A percentile compares a stretch with the other conserved stretches of the same genome.
These are phyloP conservation scores for Leptodactylus fallax DNA, from an alignment of 2,797 vertebrate genomes.

Conservation along the genomic window DNA sequence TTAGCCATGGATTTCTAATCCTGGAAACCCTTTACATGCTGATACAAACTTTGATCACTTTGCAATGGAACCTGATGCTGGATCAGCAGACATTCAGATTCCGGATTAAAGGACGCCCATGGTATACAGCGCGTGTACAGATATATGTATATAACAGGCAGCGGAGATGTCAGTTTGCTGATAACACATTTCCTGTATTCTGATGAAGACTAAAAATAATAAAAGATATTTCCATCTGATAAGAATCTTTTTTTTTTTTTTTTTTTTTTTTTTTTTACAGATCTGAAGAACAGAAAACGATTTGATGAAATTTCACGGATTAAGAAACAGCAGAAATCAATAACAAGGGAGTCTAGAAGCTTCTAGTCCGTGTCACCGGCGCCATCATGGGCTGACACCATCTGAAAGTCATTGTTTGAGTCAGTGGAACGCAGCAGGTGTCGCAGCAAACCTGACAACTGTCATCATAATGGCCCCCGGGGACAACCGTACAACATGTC, in stretches of 20 bases:
- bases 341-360: neutral
- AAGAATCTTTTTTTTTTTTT: neutral
- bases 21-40: no score
- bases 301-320: neutral
- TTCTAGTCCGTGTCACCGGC: neutral
- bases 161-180: neutral
- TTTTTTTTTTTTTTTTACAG: neutral
- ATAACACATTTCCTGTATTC: constrained; percentile 29
- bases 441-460: neutral
- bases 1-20: no score
- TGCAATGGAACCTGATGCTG: neutral
- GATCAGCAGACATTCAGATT: neutral
- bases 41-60: no score
- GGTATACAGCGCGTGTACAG: neutral
- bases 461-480: neutral
- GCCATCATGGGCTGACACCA: neutral
- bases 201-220: constrained; percentile 6
- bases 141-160: no score
- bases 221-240: neutral
- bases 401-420: neutral
- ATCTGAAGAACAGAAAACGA: neutral
- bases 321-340: neutral
- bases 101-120: neutral
- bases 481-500: neutral
- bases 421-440: neutral